A percentile compares a stretch with the other conserved stretches of the same genome.
Evolutionary conservation across 2,113 vertebrate genomes (phyloP).

Genomic region (Pollimyrus isidori): DNA sequence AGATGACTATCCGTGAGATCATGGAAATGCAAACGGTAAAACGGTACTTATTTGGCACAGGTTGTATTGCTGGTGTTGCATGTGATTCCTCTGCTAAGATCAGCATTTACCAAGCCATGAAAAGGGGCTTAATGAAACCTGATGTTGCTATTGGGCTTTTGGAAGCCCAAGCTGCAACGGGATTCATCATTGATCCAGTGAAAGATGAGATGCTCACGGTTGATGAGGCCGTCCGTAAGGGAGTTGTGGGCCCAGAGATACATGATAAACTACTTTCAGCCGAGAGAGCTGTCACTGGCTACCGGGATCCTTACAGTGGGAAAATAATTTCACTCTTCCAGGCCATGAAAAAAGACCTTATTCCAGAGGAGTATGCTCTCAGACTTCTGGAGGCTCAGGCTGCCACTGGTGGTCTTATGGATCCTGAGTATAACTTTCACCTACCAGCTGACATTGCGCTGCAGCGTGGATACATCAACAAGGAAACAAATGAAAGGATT

Average conservation of each 20-base stretch:
- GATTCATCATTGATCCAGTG: constrained; percentile 81
- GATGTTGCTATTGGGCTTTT: constrained; percentile 75
- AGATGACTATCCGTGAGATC: constrained; percentile 73
- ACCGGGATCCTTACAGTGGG: constrained; percentile 89
- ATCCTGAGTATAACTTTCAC: constrained; percentile 84
- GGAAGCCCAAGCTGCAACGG: constrained; percentile 91
- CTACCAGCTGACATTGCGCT: constrained; percentile 80
- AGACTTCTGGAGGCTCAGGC: constrained; percentile 87
- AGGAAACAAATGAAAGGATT: constrained; percentile 73
- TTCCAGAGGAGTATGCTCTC: constrained; percentile 81
- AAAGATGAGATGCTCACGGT: constrained; percentile 83
- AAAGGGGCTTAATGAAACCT: constrained; percentile 70
- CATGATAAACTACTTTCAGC: constrained; percentile 88
- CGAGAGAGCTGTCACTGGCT: constrained; percentile 92
- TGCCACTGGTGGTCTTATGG: constrained; percentile 83
- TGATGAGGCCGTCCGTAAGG: constrained; percentile 87
- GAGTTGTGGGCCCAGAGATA: constrained; percentile 88
- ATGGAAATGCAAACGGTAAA: constrained; percentile 71
- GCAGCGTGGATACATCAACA: constrained; percentile 83
- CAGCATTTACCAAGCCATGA: constrained; percentile 84
- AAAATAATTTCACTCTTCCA: constrained; percentile 92
- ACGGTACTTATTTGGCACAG: constrained; percentile 82
- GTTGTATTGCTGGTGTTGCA: constrained; percentile 78
- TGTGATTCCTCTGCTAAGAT: constrained; percentile 69
- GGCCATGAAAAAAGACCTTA: constrained; percentile 95